Conservation (phyloP, 2,113 vertebrate genomes). For the Barnardius zonarius region DNA sequence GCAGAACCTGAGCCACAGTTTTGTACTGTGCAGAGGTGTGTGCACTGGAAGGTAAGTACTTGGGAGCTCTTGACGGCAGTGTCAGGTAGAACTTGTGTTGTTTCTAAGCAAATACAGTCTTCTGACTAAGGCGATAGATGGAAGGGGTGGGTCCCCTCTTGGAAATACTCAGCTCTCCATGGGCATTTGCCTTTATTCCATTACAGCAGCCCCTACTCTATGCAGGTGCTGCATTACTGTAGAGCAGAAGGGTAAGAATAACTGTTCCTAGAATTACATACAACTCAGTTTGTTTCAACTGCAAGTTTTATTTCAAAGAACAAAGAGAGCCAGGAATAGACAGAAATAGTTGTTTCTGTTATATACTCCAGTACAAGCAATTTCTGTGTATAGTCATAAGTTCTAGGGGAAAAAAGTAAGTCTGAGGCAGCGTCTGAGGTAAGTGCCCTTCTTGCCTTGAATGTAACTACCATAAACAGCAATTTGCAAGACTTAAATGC, state of each 20-base stretch:
- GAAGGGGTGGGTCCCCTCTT: not conserved
- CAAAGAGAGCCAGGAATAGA: not conserved
- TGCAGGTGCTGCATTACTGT: not conserved
- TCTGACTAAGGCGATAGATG: not conserved
- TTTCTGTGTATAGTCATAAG: not conserved
- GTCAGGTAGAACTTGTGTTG: not conserved
- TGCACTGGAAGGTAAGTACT: not conserved
- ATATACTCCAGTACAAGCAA: not conserved
- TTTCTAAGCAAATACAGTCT: not conserved
- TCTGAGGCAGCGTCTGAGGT: not conserved
- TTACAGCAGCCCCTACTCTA: not conserved
- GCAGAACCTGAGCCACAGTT: not conserved
- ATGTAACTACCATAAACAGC: not conserved
- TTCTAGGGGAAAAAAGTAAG: not conserved
- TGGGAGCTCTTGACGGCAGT: not conserved
- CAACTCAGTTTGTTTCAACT: not conserved
- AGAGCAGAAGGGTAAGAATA: not conserved
- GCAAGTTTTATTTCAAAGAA: not conserved
- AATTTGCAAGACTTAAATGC: not conserved
- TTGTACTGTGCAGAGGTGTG: not conserved
- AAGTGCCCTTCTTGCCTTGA: not conserved
- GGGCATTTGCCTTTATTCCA: not conserved
- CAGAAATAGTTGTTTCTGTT: not conserved
- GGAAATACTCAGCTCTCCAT: not conserved
- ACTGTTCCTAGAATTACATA: not conserved